Conservation (phyloP, 2,113 vertebrate genomes). For the Scytalopus superciliaris region DNA sequence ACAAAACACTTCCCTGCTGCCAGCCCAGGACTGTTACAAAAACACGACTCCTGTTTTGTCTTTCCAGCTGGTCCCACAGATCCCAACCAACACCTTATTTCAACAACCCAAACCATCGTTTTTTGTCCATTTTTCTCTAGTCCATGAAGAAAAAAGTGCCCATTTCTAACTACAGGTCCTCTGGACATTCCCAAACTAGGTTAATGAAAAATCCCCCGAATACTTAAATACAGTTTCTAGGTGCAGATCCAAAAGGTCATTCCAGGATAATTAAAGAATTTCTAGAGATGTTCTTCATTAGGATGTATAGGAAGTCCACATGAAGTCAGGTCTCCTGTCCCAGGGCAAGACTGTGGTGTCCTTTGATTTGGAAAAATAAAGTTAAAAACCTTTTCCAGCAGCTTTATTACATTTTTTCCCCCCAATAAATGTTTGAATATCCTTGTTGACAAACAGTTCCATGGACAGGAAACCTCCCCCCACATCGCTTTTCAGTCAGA, state of each 20-base stretch:
- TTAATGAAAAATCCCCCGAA: neutral
- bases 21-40: neutral
- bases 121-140: neutral
- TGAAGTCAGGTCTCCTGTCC: neutral
- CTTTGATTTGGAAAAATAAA: neutral
- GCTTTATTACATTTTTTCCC: neutral
- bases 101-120: neutral
- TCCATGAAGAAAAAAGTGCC: neutral
- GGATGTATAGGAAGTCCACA: neutral
- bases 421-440: neutral
- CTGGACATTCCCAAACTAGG: neutral
- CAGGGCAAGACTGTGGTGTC: accelerated
- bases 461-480: neutral
- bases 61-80: neutral
- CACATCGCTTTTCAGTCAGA: neutral
- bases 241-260: neutral
- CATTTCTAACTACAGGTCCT: neutral
- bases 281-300: neutral
- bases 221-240: neutral
- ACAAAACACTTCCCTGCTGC: neutral
- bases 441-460: neutral
- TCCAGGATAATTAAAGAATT: neutral
- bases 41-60: neutral
- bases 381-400: neutral
- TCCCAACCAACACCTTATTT: neutral